Conservation (phyloP, 2,113 vertebrate species). For the Grantiella picta region DNA sequence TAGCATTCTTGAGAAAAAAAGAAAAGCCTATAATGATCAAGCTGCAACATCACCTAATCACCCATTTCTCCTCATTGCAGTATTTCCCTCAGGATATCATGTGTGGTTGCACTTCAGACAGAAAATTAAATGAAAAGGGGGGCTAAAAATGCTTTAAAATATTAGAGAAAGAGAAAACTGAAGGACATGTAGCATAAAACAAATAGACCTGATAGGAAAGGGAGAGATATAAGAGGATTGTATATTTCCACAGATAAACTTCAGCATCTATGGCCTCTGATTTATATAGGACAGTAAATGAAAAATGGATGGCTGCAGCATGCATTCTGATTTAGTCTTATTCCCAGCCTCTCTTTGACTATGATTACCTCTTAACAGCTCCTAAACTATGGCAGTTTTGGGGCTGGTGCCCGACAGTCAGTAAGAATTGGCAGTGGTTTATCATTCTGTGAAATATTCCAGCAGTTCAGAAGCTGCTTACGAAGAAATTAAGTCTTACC, state of each 20-base stretch:
- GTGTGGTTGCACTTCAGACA: neutral
- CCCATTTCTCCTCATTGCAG: neutral
- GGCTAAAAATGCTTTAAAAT: rapidly evolving
- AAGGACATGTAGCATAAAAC: neutral
- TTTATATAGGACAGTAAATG: neutral
- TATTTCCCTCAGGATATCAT: neutral
- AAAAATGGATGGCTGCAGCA: neutral
- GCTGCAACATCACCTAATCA: neutral
- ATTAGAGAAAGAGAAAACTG: neutral
- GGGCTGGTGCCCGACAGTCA: neutral
- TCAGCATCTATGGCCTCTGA: neutral
- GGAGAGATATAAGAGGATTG: neutral
- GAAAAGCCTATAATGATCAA: neutral
- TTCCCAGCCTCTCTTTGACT: neutral
- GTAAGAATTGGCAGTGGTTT: neutral
- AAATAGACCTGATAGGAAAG: neutral
- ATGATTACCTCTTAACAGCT: neutral
- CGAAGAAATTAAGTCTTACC: neutral
- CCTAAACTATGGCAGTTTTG: neutral
- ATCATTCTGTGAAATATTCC: neutral
- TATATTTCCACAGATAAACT: neutral
- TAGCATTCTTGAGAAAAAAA: constrained; percentile 29
- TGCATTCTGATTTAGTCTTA: neutral
- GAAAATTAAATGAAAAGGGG: neutral
- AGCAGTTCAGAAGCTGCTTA: neutral